Percentiles rank a stretch among this genome's conserved stretches.
These are phyloP conservation scores for Congeria kusceri DNA, from an alignment of 2,888 invertebrate genomes.

Conservation along the genomic window DNA sequence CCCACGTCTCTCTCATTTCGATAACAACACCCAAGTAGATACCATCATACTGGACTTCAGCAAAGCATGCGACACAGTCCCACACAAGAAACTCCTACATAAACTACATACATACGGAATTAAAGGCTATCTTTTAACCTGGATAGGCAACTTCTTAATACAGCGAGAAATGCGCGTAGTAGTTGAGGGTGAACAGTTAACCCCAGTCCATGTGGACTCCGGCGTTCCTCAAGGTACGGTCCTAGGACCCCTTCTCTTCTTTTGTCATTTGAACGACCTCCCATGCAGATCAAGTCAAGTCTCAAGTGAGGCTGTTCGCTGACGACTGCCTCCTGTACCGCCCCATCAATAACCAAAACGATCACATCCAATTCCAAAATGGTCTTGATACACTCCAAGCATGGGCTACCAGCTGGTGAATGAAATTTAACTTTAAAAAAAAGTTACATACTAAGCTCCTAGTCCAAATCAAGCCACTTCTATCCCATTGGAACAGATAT, in stretches of 20 bases:
- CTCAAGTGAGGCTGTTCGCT: slow-evolving; percentile 27
- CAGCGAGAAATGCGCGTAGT: slow-evolving; percentile 20
- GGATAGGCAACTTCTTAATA: slow-evolving; percentile 20
- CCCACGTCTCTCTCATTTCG: neutral
- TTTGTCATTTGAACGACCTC: slow-evolving; percentile 34
- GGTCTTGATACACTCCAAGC: slow-evolving; percentile 17
- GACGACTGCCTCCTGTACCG: no score
- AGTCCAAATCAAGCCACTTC: slow-evolving; percentile 20
- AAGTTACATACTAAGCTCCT: slow-evolving; percentile 22
- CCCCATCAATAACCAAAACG: no score
- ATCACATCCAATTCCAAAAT: no score
- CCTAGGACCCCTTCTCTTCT: slow-evolving; percentile 23
- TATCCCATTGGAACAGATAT: slow-evolving; percentile 17
- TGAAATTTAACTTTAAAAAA: slow-evolving; percentile 41
- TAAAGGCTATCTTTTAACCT: slow-evolving; percentile 10
- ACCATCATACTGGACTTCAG: slow-evolving; percentile 1
- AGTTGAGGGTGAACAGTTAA: slow-evolving; percentile 17
- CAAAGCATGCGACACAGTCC: neutral
- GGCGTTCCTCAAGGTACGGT: slow-evolving; percentile 43
- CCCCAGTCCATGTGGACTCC: slow-evolving; percentile 8
- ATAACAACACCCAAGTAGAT: neutral
- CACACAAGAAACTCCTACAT: slow-evolving; percentile 8
- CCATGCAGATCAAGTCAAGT: slow-evolving; percentile 31
- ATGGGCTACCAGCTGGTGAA: slow-evolving; percentile 34
- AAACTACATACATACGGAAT: slow-evolving; percentile 29